Percentiles rank a stretch among this genome's conserved stretches.
Evolutionary conservation across 1,140 invertebrate genomes (phyloP).

Genomic region (Rhizoglyphus robini): DNA sequence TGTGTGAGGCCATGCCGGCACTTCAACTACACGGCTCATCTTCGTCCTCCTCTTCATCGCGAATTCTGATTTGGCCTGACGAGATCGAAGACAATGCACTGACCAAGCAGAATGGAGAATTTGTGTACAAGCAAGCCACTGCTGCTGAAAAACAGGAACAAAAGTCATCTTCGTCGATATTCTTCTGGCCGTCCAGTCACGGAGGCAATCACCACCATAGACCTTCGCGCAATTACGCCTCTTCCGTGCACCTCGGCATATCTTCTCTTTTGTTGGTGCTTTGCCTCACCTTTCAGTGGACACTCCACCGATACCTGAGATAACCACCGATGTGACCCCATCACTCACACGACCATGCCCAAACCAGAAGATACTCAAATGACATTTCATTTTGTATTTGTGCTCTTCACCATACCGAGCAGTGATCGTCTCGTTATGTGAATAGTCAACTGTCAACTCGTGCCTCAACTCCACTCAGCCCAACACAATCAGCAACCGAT

Average conservation of each 20-base stretch:
- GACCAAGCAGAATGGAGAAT: slow-evolving; percentile 1
- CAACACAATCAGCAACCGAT: no score
- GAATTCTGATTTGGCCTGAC: background rate
- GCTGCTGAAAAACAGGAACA: background rate
- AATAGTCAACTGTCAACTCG: no score
- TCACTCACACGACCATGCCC: no score
- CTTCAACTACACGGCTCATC: background rate
- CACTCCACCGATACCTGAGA: background rate
- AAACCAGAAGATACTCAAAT: no score
- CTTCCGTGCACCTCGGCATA: background rate
- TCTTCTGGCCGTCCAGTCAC: slow-evolving; percentile 5
- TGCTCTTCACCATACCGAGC: no score
- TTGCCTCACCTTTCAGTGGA: background rate
- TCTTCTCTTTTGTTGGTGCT: background rate
- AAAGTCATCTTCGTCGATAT: background rate
- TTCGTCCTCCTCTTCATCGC: background rate
- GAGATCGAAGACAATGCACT: slow-evolving; percentile 10
- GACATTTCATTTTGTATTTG: no score
- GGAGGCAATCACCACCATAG: slow-evolving; percentile 1
- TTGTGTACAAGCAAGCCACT: background rate
- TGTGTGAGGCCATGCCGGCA: background rate
- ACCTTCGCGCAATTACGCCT: background rate
- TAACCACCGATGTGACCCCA: no score
- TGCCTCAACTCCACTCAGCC: no score
- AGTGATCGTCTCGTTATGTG: no score